Percentiles rank a stretch among this genome's conserved stretches.
Evolutionary conservation across 1,140 invertebrate species (phyloP).

Genomic region (Phthorimaea operculella): DNA sequence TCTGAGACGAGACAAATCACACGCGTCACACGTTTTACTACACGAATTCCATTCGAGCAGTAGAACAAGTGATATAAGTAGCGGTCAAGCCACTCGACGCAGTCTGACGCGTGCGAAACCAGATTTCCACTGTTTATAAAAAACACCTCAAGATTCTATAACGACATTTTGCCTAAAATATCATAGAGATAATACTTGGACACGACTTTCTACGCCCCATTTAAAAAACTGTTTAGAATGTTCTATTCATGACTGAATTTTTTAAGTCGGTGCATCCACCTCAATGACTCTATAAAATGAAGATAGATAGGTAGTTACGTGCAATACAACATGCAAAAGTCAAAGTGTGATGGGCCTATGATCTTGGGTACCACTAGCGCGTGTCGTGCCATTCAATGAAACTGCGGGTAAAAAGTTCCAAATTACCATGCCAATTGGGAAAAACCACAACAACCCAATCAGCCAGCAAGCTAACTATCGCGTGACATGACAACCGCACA

Average conservation of each 20-base stretch:
- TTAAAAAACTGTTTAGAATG: too few species aligned
- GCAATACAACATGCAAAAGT: slow-evolving; percentile 39
- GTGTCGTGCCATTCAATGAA: slow-evolving; percentile 25
- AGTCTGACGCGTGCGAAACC: too few species aligned
- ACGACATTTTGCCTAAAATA: neutral
- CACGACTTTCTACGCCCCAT: too few species aligned
- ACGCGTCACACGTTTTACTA: too few species aligned
- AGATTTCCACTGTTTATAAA: neutral
- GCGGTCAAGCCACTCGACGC: too few species aligned
- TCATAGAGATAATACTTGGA: too few species aligned
- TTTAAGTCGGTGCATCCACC: neutral
- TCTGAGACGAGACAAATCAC: too few species aligned
- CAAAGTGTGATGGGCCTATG: slow-evolving; percentile 33
- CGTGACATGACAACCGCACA: slow-evolving; percentile 33
- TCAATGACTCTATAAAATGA: neutral
- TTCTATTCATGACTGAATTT: too few species aligned
- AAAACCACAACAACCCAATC: slow-evolving; percentile 49
- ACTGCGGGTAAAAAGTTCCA: slow-evolving; percentile 14
- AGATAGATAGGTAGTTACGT: slow-evolving; percentile 15
- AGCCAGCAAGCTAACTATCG: slow-evolving; percentile 50
- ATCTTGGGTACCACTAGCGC: slow-evolving; percentile 17
- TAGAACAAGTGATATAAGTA: too few species aligned
- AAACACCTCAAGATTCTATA: neutral
- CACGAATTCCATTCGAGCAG: too few species aligned
- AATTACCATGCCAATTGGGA: slow-evolving; percentile 52